phyloP scores from a whole-genome alignment of 23 tunicate species.

The Trididemnum clinides region DNA sequence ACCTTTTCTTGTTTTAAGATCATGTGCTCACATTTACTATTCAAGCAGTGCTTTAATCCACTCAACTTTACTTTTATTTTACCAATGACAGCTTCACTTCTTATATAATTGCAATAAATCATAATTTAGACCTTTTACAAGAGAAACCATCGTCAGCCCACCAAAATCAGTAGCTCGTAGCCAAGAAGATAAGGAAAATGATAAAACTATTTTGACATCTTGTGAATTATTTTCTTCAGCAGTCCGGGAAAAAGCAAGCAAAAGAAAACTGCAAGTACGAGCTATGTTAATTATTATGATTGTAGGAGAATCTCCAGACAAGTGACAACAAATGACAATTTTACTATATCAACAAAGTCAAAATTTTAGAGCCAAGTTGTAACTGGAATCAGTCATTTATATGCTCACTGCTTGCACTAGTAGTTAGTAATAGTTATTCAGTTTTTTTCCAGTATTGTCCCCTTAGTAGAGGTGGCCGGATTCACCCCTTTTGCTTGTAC shows the following conservation, averaged over 20 bases:
- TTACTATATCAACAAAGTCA: no score
- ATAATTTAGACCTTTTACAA: constrained; percentile 10
- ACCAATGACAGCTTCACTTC: neutral
- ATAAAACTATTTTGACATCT: neutral
- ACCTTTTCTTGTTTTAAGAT: neutral
- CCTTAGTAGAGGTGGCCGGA: no score
- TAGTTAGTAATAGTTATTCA: no score
- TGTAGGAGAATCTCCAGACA: no score
- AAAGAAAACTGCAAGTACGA: neutral
- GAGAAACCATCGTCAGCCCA: neutral
- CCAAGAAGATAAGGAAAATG: neutral
- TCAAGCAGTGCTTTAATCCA: neutral
- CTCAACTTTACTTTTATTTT: neutral
- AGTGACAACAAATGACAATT: no score
- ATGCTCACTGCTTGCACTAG: no score
- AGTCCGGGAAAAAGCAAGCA: constrained; percentile 5
- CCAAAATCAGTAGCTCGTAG: neutral
- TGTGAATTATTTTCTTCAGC: neutral
- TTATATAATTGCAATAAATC: neutral
- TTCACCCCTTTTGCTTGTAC: no score
- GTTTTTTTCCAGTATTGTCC: no score
- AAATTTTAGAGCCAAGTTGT: no score
- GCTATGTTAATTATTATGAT: neutral
- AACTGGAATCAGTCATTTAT: no score
- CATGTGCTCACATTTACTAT: neutral